These are phyloP conservation scores for Ochotona princeps DNA, from an alignment of 2,113 vertebrate species.

Conservation along the genomic window DNA sequence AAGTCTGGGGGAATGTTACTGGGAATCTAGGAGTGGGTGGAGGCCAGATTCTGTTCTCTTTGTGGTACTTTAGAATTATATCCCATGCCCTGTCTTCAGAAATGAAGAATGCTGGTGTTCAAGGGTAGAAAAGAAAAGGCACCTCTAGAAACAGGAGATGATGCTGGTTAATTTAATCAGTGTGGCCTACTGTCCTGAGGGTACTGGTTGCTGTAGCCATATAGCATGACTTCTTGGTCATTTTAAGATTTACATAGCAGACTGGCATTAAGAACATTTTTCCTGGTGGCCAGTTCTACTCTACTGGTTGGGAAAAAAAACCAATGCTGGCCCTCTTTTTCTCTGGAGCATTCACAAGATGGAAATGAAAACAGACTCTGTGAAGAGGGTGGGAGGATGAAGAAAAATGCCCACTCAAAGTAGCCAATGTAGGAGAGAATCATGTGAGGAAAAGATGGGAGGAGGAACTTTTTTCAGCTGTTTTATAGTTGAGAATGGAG, in stretches of 20 bases:
- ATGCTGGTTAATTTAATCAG: slow-evolving; percentile 54
- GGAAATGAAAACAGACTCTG: slow-evolving; percentile 51
- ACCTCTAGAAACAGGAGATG: slow-evolving; percentile 61
- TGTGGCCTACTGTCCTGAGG: background rate
- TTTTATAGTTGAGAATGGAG: background rate
- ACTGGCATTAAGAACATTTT: slow-evolving; percentile 45
- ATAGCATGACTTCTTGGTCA: slow-evolving; percentile 11
- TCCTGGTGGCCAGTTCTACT: slow-evolving; percentile 28
- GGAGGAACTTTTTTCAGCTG: background rate
- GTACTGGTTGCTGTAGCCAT: background rate
- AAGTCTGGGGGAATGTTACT: background rate
- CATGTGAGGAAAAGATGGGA: background rate
- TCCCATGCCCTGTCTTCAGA: slow-evolving; percentile 47
- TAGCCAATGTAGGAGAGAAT: background rate
- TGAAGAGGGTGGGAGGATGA: slow-evolving; percentile 30
- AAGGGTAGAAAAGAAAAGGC: slow-evolving; percentile 46
- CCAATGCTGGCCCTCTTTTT: slow-evolving; percentile 49
- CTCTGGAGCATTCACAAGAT: background rate
- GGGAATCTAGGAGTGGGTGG: slow-evolving; percentile 54
- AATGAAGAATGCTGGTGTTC: slow-evolving; percentile 56
- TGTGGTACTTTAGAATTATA: slow-evolving; percentile 52
- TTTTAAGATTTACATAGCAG: slow-evolving; percentile 55
- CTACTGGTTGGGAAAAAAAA: slow-evolving; percentile 25
- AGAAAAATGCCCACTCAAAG: background rate
- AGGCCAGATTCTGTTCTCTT: background rate